Base-by-base conservation (phyloP, 2,888 invertebrate species). In the Fragum fragum region DNA sequence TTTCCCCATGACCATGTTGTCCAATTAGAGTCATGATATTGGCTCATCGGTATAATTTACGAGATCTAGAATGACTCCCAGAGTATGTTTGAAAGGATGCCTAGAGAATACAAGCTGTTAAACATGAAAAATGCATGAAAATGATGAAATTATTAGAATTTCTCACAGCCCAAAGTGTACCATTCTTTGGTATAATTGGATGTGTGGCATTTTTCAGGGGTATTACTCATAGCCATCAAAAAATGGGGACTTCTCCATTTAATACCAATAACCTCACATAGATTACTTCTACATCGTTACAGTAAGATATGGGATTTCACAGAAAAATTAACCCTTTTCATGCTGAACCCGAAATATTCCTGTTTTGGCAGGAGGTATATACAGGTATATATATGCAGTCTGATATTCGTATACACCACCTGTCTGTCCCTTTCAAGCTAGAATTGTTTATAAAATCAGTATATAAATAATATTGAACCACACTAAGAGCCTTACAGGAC, bases 41-140 rank as follows among this genome's bases (percentile, higher is more conserved):
- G 26, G 42, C 32, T 26, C 66, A 42, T 66, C 66, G 42, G 39
- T 23, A 66, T 66, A 66, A 66, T 66, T 66, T 66, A 66, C 66
- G 66, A 42, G 42, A 23, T 66, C 21, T 21, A 39, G 42, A 39
- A 66, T 42, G 39, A 26, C 42, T 66, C 66, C 66, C 66, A 66
- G 66, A 66, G 66, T 66, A 66, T 39, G 66, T 42, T 66, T 66
- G 66, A 66, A 21, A 39, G 23, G 66, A 66, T 42, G 66, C 36
- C 11, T 18, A 21, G 66, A 32, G 66, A 66, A 42, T 42, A 39
- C 39, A 66, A 66, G 66, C 66, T 42, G 42, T 66, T 36, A 42
- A 32, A 66, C 66, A 66, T 66, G 66, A 66, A 66, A 66, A 66
- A 66, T 66, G 66, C 66, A 66, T 66, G 66, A 66, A 66, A 66